phyloP scores from a whole-genome alignment of 2,113 vertebrate genomes.

The Gasterosteus nipponicus region DNA sequence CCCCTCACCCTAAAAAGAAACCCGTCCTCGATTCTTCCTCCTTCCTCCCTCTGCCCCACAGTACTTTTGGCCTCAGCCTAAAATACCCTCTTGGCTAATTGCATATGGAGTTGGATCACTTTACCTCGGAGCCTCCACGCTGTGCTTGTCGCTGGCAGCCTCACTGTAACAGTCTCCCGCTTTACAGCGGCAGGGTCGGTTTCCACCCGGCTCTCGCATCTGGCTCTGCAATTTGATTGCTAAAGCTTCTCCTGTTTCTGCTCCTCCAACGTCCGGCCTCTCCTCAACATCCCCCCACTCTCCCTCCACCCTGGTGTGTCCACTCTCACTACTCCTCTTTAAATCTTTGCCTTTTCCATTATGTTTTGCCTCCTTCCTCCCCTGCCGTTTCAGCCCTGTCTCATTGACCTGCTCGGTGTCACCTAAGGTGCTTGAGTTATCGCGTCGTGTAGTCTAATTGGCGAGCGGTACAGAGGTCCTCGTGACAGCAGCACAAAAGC shows the following conservation, averaged over 20 bases:
- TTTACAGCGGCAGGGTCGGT: conserved; percentile 71
- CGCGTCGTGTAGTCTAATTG: conserved; percentile 49
- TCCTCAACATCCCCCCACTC: conserved; percentile 7
- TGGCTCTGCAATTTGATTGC: conserved; percentile 69
- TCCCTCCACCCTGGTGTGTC: not conserved
- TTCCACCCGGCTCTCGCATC: conserved; percentile 66
- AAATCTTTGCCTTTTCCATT: conserved; percentile 49
- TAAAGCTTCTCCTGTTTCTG: conserved; percentile 69
- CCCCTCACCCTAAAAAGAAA: not conserved
- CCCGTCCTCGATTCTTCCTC: not conserved
- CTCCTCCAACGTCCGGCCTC: conserved; percentile 29
- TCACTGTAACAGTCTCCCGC: conserved; percentile 74
- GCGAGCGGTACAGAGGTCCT: conserved; percentile 48
- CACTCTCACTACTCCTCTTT: conserved; percentile 20
- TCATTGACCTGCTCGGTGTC: conserved; percentile 32
- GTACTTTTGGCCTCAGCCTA: conserved; percentile 44
- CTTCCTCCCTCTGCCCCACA: conserved; percentile 15
- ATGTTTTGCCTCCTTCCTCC: conserved; percentile 17
- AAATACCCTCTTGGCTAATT: conserved; percentile 71
- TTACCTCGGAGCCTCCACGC: conserved; percentile 60
- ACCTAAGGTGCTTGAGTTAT: conserved; percentile 48
- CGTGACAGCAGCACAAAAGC: conserved; percentile 72
- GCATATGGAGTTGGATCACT: conserved; percentile 71
- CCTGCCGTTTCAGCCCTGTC: conserved; percentile 15
- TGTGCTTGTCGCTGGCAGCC: conserved; percentile 57